Evolutionary conservation across 2,797 vertebrate species (phyloP), one percentile per base, ranked within the genome.

Genomic region (Hypotaenidia philippensis): DNA sequence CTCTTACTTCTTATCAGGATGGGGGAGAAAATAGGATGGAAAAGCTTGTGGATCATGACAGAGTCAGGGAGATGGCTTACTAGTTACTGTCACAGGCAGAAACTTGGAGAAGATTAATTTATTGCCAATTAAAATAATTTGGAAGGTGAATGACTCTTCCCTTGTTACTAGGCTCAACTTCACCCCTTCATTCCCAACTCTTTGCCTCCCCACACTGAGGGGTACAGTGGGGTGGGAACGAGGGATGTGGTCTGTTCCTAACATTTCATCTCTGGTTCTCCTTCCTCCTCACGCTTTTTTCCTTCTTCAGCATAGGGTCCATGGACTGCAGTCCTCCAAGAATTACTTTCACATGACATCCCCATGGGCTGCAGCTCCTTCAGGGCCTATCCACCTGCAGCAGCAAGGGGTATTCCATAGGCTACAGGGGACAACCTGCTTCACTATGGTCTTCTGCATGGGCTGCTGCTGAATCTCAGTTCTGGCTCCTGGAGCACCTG

Each of bases 351-450:
- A 21, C 1, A 5, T 44, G 41, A 44, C 41, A 44, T 44, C 41
- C 41, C 41, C 18, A 44, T 21, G 49, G 64, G 22, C 34, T 68
- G 52, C 64, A 70, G 38, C 29, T 70, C 36, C 36, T 81, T 75
- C n/a, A 64, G 21, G 14, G 25, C 29, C 20, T 50, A 34, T 29
- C 49, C 26, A 36, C 31, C 15, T 49, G 31, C 38, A 53, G 53
- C 1, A 1, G 34, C 1, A 0, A 14, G 9, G 13, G 10, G 11
- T 25, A 16, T 21, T 86, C 52, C 25, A 6, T 1, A 18, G 41
- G 16, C 38, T 91, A 16, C 41, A 31, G 32, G 9, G 21, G 27
- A 63, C 6, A 65, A 8, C 13, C 45, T 83, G 26, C 2, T 4
- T 68, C 26, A 5, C 29, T 10, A 3, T 13, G 21, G 3, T 66